Percentiles rank a stretch among this genome's conserved stretches.
Evolutionary conservation across 2,797 vertebrate species (phyloP).

Genomic region (Sebastes elongatus): DNA sequence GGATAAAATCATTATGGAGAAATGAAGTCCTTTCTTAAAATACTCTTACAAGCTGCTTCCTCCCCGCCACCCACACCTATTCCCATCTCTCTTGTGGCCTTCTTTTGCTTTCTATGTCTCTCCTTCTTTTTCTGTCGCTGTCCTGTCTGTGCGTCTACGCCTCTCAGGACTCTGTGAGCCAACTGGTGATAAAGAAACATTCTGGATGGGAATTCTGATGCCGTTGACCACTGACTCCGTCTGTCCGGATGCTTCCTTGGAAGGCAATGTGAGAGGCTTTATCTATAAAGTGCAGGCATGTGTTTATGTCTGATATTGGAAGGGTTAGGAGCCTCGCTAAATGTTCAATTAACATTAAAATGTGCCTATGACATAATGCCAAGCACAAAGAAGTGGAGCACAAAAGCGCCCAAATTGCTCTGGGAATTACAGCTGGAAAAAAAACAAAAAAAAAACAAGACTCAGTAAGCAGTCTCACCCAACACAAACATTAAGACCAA

Average conservation of each 20-base stretch:
- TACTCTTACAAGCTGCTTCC: background rate
- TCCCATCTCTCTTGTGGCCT: constrained; percentile 17
- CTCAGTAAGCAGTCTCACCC: constrained; percentile 37
- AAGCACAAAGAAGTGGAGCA: constrained; percentile 63
- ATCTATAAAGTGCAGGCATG: constrained; percentile 74
- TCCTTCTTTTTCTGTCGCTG: background rate
- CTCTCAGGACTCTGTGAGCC: constrained; percentile 32
- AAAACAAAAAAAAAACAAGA: constrained; percentile 11
- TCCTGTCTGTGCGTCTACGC: constrained; percentile 16
- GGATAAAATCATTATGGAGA: constrained; percentile 38
- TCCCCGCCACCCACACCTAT: background rate
- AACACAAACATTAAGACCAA: no score
- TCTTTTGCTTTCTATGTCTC: background rate
- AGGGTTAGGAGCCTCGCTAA: constrained; percentile 62
- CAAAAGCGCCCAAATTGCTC: constrained; percentile 68
- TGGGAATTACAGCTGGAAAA: constrained; percentile 52
- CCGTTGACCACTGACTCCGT: constrained; percentile 61
- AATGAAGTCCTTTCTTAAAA: constrained; percentile 46
- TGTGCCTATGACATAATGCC: constrained; percentile 68
- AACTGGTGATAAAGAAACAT: constrained; percentile 46
- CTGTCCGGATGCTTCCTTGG: constrained; percentile 49
- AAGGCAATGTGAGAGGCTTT: constrained; percentile 60
- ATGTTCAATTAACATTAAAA: constrained; percentile 80
- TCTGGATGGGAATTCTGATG: constrained; percentile 54
- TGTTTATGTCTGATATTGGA: constrained; percentile 69